Base-by-base conservation (phyloP, 2,888 invertebrate species). In the Trypoxylon attenuatum region DNA sequence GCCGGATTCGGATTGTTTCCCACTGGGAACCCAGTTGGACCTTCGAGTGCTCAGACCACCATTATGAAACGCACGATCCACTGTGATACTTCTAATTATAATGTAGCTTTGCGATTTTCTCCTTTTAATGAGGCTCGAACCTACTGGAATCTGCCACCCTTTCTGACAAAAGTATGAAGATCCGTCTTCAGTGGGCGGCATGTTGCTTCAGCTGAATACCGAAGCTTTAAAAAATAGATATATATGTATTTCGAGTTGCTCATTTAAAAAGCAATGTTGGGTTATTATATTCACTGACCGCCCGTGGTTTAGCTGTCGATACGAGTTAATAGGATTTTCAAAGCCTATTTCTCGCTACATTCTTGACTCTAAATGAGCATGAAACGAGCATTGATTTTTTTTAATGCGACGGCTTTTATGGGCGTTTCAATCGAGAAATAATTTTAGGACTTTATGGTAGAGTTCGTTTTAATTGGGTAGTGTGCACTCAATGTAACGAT, bases 331-430 rank as follows among this genome's bases (percentile, higher is more conserved):
- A 61, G 62, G 59, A 75, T 57, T 69, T 75, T 73, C 52, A 72
- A 68, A 61, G 57, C 53, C 56, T 65, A 63, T 73, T 79, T 71
- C 59, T n/a, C 43, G 61, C 71, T 66, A 76, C 62, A 73, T 67
- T 76, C 46, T 72, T 49, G 47, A 46, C 57, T 33, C 55, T 65
- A 69, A 71, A 54, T 33, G 55, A 68, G 59, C 74, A 41, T 78
- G 74, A 78, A 77, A 77, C 60, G 71, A 74, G 50, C 54, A 55
- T 43, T 73, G 68, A 38, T 8, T 41, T 51, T 10, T n/a, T 42
- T 38, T 10, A 6, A 3, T 6, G 0, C 2, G 21, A 19, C 5
- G 46, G 6, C 25, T 18, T 22, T 46, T 2, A n/a, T n/a, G 10
- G 21, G 19, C 23, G 46, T 25, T 39, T 15, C n/a, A 2, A 15